A percentile compares a stretch with the other conserved stretches of the same genome.
Evolutionary conservation across 2,113 vertebrate species (phyloP).

Genomic region (Hyla sarda): DNA sequence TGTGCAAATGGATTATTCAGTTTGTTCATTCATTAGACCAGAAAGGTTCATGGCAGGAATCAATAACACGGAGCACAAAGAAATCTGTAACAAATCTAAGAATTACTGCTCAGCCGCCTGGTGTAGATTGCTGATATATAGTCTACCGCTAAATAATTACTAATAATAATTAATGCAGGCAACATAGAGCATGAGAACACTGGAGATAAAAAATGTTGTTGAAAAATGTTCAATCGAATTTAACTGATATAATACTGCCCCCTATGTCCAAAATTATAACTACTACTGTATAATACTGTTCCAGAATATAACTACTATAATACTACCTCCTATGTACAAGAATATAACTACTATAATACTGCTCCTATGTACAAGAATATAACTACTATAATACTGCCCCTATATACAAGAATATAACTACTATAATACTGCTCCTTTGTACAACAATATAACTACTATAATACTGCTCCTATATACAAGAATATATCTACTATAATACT

Average conservation of each 20-base stretch:
- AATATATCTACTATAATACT: too few relatives aligned
- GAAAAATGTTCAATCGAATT: not conserved
- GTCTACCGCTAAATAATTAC: not conserved
- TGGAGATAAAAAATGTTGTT: too few relatives aligned
- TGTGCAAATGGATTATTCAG: constrained; percentile 26
- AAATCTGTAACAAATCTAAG: not conserved
- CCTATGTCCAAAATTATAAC: not conserved
- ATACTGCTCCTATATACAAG: too few relatives aligned
- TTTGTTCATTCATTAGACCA: constrained; percentile 38
- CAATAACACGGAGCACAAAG: not conserved
- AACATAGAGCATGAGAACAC: too few relatives aligned
- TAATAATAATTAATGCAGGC: not conserved
- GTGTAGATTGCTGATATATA: not conserved
- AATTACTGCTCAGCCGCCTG: not conserved
- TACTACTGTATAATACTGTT: not conserved
- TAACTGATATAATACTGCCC: not conserved
- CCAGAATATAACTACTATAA: too few relatives aligned
- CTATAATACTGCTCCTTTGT: too few relatives aligned
- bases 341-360: too few relatives aligned
- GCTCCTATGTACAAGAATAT: too few relatives aligned
- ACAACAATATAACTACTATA: too few relatives aligned
- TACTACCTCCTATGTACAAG: too few relatives aligned
- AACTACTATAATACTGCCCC: too few relatives aligned
- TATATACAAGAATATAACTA: too few relatives aligned
- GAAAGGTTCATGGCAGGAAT: not conserved